Base-by-base conservation (phyloP, 2,888 invertebrate genomes). In the Hyppa rectilinea region DNA sequence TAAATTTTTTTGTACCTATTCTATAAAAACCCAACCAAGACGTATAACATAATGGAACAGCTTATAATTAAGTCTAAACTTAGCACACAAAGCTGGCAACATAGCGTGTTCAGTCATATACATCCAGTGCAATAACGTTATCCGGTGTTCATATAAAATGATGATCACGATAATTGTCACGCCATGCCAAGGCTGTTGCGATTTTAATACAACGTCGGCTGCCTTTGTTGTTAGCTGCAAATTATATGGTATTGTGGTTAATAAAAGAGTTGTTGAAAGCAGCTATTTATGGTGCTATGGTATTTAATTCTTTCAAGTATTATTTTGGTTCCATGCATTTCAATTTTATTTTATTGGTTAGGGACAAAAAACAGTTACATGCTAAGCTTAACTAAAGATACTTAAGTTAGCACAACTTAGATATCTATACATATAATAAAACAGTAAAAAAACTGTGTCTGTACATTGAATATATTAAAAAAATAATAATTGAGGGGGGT, bases 121-220 rank as follows among this genome's bases (percentile, higher is more conserved):
- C 45, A 34, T 20, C 10, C 20, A 63, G 20, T n/a, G n/a, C 17
- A 52, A 23, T 38, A 40, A 59, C 20, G 10, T 10, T 66, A 69
- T 67, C 71, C 63, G 69, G 66, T 67, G 26, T 40, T 77, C 47
- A 23, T 52, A 40, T 36, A 43, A 70, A 67, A 66, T 65, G 80
- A 82, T 82, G 80, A 68, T 56, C 71, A 70, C 40, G 75, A 50
- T 63, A 73, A 64, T 78, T 71, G 79, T 71, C 80, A 71, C 59
- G 53, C 58, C 47, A 58, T 59, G 56, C 58, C 70, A 84, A 84
- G 82, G 82, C 26, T 74, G 56, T 17, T 20, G 78, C 70, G 69
- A 81, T 79, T 66, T 74, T 68, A 60, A 49, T 55, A 53, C 50
- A 36, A 45, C 45, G 64, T 14, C 66, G 47, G 60, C 56, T 68